phyloP scores from a whole-genome alignment of 1,140 invertebrate genomes.

The Leptoteleia sp. region DNA sequence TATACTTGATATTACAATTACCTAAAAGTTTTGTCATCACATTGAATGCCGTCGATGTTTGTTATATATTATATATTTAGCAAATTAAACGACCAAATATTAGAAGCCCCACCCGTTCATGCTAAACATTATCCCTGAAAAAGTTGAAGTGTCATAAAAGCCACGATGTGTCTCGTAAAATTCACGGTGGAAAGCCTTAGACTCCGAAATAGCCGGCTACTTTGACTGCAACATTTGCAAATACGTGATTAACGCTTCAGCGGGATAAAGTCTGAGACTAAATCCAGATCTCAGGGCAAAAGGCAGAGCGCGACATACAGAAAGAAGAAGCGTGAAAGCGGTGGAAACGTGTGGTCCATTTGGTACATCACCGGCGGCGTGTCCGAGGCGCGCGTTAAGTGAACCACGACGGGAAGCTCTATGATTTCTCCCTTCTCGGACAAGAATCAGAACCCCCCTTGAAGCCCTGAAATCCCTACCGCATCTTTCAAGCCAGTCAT shows the following conservation, averaged over 20 bases:
- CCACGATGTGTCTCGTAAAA: too few relatives aligned
- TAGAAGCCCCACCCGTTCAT: too few relatives aligned
- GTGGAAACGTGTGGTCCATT: slow-evolving; percentile 28
- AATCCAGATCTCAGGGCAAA: slow-evolving; percentile 24
- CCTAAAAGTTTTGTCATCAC: too few relatives aligned
- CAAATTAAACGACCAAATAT: too few relatives aligned
- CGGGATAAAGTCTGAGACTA: slow-evolving; percentile 20
- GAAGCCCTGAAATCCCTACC: slow-evolving; percentile 22
- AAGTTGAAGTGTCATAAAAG: neutral
- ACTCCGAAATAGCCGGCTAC: neutral
- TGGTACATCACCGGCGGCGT: slow-evolving; percentile 28
- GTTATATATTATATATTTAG: too few relatives aligned
- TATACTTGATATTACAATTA: too few relatives aligned
- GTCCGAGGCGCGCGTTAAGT: slow-evolving; percentile 72
- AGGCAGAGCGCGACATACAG: neutral
- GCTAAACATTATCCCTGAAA: neutral
- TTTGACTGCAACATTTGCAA: slow-evolving; percentile 8
- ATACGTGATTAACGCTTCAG: slow-evolving; percentile 28
- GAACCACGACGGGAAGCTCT: slow-evolving; percentile 73
- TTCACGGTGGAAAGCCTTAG: slow-evolving; percentile 9
- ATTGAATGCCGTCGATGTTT: too few relatives aligned
- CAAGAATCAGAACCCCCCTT: slow-evolving; percentile 62
- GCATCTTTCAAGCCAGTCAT: slow-evolving; percentile 46
- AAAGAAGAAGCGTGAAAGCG: slow-evolving; percentile 23
- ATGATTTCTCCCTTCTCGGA: slow-evolving; percentile 64